These are phyloP conservation scores for Cerastoderma edule DNA, from an alignment of 2,888 invertebrate genomes.

Conservation along the genomic window DNA sequence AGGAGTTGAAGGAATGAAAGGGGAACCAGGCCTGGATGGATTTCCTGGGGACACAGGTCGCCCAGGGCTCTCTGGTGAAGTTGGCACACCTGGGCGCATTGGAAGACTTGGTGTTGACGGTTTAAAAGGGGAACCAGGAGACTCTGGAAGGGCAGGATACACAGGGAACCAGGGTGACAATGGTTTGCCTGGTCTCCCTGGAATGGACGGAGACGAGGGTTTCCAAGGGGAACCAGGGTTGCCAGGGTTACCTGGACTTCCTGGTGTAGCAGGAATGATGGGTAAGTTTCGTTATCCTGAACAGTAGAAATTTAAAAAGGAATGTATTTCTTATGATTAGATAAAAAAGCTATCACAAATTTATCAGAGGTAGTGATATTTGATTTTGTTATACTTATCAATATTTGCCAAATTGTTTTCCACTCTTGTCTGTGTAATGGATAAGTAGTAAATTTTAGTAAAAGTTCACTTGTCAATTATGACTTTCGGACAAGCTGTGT, in stretches of 20 bases:
- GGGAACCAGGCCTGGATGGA: slow-evolving; percentile 36
- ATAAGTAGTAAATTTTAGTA: too few relatives aligned
- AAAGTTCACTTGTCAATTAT: too few relatives aligned
- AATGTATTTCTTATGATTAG: too few relatives aligned
- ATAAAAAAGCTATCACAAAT: too few relatives aligned
- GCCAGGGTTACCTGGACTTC: slow-evolving; percentile 65
- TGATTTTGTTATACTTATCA: too few relatives aligned
- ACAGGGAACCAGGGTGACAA: slow-evolving; percentile 61
- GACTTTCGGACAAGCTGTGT: too few relatives aligned
- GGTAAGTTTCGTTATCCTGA: not conserved
- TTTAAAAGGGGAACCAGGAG: slow-evolving; percentile 53
- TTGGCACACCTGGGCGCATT: slow-evolving; percentile 42
- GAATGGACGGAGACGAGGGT: slow-evolving; percentile 40
- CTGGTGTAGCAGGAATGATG: slow-evolving; percentile 29
- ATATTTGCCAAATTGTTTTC: too few relatives aligned
- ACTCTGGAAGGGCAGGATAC: slow-evolving; percentile 56
- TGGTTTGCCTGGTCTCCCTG: slow-evolving; percentile 84
- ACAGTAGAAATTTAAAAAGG: too few relatives aligned
- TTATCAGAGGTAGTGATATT: too few relatives aligned
- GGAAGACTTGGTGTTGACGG: slow-evolving; percentile 69
- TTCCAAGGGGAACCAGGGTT: slow-evolving; percentile 54
- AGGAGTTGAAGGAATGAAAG: slow-evolving; percentile 34
- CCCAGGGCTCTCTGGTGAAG: slow-evolving; percentile 30
- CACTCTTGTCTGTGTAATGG: too few relatives aligned
- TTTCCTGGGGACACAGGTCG: slow-evolving; percentile 23